Base-by-base conservation (phyloP, 2,888 invertebrate genomes). In the Epirrita christyi region DNA sequence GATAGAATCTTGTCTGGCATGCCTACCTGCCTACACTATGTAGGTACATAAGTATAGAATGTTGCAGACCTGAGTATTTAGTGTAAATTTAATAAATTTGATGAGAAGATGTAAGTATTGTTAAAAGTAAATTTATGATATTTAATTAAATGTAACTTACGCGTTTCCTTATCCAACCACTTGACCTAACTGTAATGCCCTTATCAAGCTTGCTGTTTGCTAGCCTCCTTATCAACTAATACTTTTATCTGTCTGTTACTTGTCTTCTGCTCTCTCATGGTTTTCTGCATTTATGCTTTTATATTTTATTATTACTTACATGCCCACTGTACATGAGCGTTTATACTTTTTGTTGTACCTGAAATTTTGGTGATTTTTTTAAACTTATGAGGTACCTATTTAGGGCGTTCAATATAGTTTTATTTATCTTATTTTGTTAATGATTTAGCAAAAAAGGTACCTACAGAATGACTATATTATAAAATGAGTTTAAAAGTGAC, bases 281-380 rank as follows among this genome's bases (percentile, higher is more conserved):
- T 66, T 55, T 54, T 58, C 59, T 73, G 75, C 76, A 76, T 76
- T 74, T 73, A 76, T 57, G 64, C 49, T 61, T 63, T 67, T 54
- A 46, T 54, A 42, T 51, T 64, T 49, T 55, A 21, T 63, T 45
- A 46, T 37, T 60, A 55, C 15, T 44, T 54, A 64, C 55, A 57
- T 47, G 65, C 56, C 61, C 52, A 64, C 57, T 64, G 59, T 66
- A n/a, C n/a, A n/a, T n/a, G n/a, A n/a, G n/a, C n/a, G n/a, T n/a
- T n/a, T n/a, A n/a, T n/a, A n/a, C n/a, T n/a, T n/a, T n/a, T n/a
- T n/a, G n/a, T n/a, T n/a, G n/a, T n/a, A n/a, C n/a, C n/a, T n/a
- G n/a, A n/a, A n/a, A n/a, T n/a, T n/a, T n/a, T n/a, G n/a, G n/a
- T n/a, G n/a, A n/a, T n/a, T n/a, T n/a, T n/a, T n/a, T n/a, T n/a